phyloP scores from a whole-genome alignment of 2,113 vertebrate genomes.

The Pseudopodoces humilis region DNA sequence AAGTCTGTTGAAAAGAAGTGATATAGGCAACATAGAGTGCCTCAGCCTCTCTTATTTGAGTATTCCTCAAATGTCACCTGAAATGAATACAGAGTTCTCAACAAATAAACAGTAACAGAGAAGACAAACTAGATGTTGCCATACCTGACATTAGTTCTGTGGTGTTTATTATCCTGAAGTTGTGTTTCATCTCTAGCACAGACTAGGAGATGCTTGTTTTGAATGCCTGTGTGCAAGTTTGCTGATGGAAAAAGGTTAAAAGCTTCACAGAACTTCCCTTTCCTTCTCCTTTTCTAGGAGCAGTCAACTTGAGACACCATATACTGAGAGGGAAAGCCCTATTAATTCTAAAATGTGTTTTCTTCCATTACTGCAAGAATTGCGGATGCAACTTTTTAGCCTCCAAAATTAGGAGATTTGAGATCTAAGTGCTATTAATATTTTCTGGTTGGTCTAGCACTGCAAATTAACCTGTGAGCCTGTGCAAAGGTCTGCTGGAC shows the following conservation, averaged over 20 bases:
- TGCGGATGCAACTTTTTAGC: not conserved
- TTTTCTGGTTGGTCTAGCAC: not conserved
- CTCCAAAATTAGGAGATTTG: not conserved
- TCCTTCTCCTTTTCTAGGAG: not conserved
- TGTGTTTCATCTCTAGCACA: not conserved
- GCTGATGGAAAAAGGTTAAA: not conserved
- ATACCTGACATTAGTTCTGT: not conserved
- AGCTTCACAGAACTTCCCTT: not conserved
- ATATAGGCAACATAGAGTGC: not conserved
- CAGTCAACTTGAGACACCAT: not conserved
- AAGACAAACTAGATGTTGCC: not conserved
- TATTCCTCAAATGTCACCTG: not conserved
- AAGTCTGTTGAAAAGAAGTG: not conserved
- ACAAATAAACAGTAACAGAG: not conserved
- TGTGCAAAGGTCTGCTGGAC: not conserved
- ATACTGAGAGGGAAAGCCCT: not conserved
- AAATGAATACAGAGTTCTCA: not conserved
- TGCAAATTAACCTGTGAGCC: not conserved
- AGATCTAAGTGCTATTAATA: not conserved
- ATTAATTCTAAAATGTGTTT: not conserved
- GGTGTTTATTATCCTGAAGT: not conserved
- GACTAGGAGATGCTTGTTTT: not conserved
- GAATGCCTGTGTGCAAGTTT: not conserved
- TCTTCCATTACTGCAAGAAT: not conserved
- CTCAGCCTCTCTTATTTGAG: not conserved